Evolutionary conservation across 2,113 vertebrate genomes (phyloP).

Genomic region (Malurus melanocephalus): DNA sequence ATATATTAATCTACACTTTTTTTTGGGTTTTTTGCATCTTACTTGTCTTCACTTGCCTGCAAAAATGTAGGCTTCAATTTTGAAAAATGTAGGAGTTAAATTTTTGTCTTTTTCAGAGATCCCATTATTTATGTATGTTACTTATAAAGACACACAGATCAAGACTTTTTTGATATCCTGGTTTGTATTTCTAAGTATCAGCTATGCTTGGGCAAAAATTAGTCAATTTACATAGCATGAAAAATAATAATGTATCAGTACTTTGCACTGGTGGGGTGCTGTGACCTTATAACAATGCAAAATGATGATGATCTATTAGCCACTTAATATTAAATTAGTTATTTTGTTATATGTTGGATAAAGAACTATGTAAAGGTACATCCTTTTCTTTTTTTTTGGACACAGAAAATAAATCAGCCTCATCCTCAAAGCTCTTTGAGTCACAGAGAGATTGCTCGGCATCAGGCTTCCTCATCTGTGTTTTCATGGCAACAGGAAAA

Average conservation of each 20-base stretch:
- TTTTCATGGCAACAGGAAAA: slow-evolving; percentile 90
- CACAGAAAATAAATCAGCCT: slow-evolving; percentile 74
- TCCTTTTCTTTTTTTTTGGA: background rate
- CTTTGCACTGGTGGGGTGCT: background rate
- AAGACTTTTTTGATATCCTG: background rate
- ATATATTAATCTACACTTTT: background rate
- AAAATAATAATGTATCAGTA: background rate
- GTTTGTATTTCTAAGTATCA: background rate
- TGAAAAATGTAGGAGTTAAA: background rate
- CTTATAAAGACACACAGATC: background rate
- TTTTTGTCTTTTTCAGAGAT: too few species aligned
- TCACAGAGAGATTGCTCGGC: slow-evolving; percentile 85
- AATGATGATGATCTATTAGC: background rate
- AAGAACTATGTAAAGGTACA: background rate
- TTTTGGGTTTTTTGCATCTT: background rate
- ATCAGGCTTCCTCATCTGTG: slow-evolving; percentile 86
- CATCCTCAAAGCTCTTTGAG: slow-evolving; percentile 61
- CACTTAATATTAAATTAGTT: background rate
- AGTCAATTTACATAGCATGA: background rate
- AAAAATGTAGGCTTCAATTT: background rate
- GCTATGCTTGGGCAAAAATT: background rate
- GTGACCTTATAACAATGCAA: background rate
- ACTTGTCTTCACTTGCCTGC: background rate
- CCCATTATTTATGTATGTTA: background rate
- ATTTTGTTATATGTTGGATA: background rate